Evolutionary conservation across 2,888 invertebrate genomes (phyloP).

Genomic region (Sarcophaga rosellei): DNA sequence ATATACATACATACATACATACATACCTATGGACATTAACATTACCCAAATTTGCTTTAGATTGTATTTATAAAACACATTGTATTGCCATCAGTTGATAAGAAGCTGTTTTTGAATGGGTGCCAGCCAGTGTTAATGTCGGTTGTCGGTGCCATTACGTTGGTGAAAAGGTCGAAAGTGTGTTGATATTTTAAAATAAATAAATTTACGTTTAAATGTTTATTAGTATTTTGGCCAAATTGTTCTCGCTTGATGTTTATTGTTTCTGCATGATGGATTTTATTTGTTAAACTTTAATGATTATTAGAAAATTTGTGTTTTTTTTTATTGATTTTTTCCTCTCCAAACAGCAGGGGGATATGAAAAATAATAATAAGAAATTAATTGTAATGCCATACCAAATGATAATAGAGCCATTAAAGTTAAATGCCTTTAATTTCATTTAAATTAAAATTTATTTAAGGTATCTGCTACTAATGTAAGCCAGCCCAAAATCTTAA

Average conservation of each 20-base stretch:
- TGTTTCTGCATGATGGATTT: slow-evolving; percentile 46
- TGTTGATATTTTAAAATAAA: slow-evolving; percentile 6
- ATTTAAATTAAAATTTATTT: background rate
- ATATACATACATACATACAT: slow-evolving; percentile 14
- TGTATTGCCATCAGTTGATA: background rate
- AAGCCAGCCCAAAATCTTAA: no score
- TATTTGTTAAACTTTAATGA: slow-evolving; percentile 32
- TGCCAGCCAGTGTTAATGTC: background rate
- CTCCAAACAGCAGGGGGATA: background rate
- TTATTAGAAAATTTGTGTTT: slow-evolving; percentile 26
- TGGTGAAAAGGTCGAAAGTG: background rate
- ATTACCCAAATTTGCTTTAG: background rate
- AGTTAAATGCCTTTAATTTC: background rate
- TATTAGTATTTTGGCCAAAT: slow-evolving; percentile 42
- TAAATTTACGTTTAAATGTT: slow-evolving; percentile 33
- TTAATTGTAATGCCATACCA: background rate
- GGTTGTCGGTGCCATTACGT: background rate
- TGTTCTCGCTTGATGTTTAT: slow-evolving; percentile 48
- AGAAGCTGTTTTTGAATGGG: background rate
- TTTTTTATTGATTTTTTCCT: slow-evolving; percentile 6
- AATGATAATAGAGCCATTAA: background rate
- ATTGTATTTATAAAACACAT: background rate
- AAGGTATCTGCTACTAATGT: no score
- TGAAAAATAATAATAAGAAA: background rate
- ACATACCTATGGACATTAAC: slow-evolving; percentile 26